Percentiles rank a stretch among this genome's conserved stretches.
Evolutionary conservation across 2,113 vertebrate genomes (phyloP).

Genomic region (Gorsachius goisagi): DNA sequence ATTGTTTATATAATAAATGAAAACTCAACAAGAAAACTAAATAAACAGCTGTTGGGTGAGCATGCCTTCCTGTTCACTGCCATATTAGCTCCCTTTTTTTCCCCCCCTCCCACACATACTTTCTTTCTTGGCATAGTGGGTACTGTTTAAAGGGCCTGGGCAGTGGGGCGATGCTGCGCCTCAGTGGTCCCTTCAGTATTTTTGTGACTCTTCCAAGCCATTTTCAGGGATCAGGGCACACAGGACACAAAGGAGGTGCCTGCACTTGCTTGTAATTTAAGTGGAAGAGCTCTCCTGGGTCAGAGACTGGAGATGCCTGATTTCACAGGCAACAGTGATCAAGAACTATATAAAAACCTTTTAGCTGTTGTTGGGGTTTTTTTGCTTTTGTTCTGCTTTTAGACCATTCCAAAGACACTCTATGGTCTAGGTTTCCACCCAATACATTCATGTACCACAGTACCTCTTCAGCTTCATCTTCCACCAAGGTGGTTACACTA

Average conservation of each 20-base stretch:
- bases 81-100: neutral
- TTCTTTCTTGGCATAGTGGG: neutral
- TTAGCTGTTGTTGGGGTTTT: neutral
- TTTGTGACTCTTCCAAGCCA: neutral
- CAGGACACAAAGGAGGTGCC: neutral
- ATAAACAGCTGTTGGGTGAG: neutral
- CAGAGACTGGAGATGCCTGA: neutral
- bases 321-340: neutral
- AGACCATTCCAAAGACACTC: neutral
- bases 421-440: neutral
- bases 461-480: neutral
- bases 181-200: neutral
- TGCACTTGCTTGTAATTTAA: too few species aligned
- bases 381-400: neutral
- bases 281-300: neutral
- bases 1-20: neutral
- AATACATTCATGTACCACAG: neutral
- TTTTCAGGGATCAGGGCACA: neutral
- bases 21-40: neutral
- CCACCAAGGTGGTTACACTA: neutral
- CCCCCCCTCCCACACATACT: neutral
- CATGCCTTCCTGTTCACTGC: neutral
- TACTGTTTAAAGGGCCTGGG: neutral
- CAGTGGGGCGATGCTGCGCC: accelerated
- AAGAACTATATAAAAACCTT: neutral